A percentile compares a stretch with the other conserved stretches of the same genome.
These are phyloP conservation scores for Nannoperca obscura DNA, from an alignment of 2,797 vertebrate species.

Conservation along the genomic window DNA sequence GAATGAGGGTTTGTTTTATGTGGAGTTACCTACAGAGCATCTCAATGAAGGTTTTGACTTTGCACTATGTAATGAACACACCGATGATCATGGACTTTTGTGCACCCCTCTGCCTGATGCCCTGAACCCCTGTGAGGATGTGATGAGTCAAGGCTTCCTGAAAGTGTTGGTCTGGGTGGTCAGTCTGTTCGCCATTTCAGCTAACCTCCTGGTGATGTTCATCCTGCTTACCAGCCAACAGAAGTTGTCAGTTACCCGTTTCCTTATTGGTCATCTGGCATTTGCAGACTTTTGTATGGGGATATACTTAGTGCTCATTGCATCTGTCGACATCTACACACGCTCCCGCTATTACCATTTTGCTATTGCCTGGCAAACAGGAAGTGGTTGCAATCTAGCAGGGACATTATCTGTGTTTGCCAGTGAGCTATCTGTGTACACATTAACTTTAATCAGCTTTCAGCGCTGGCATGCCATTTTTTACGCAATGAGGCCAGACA, in stretches of 20 bases:
- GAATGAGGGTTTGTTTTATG: constrained; percentile 82
- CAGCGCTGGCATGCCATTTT: constrained; percentile 92
- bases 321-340: constrained; percentile 90
- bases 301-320: constrained; percentile 89
- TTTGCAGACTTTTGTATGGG: constrained; percentile 94
- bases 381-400: constrained; percentile 87
- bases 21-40: constrained; percentile 81
- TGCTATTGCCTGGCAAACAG: constrained; percentile 92
- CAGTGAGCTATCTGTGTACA: constrained; percentile 91
- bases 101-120: constrained; percentile 89
- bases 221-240: constrained; percentile 90
- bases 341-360: constrained; percentile 90
- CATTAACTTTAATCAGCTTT: constrained; percentile 89
- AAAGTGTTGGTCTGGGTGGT: constrained; percentile 90
- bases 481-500: constrained; percentile 89
- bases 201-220: constrained; percentile 89
- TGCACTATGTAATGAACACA: constrained; percentile 72
- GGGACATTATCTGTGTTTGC: constrained; percentile 91
- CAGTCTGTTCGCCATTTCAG: constrained; percentile 88
- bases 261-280: constrained; percentile 92
- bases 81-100: constrained; percentile 75
- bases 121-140: constrained; percentile 93
- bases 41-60: constrained; percentile 86
- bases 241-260: constrained; percentile 89
- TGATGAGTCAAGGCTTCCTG: constrained; percentile 89